These are phyloP conservation scores for Corvus hawaiiensis DNA, from an alignment of 2,113 vertebrate genomes.

Conservation along the genomic window DNA sequence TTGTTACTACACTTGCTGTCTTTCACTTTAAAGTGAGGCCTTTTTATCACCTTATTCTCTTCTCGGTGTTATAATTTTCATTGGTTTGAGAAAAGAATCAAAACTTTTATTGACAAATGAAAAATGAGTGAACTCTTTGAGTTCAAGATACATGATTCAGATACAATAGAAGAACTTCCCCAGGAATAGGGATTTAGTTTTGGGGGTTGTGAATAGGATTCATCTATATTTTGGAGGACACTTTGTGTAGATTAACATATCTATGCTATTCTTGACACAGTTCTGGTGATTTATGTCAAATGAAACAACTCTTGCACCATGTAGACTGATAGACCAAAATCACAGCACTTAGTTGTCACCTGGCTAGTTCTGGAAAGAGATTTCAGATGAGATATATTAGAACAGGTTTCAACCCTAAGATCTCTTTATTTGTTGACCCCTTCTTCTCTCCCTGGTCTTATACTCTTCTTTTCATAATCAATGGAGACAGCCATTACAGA, in stretches of 20 bases:
- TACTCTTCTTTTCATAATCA: background rate
- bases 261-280: background rate
- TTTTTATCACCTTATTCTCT: background rate
- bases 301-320: background rate
- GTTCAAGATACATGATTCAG: background rate
- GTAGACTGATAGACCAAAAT: background rate
- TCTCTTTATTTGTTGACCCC: background rate
- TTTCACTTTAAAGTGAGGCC: background rate
- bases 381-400: background rate
- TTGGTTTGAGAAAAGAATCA: background rate
- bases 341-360: background rate
- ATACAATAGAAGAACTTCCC: background rate
- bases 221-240: background rate
- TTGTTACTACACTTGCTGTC: background rate
- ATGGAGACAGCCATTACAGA: background rate
- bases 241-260: background rate
- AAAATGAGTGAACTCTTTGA: background rate
- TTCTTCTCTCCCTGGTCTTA: background rate
- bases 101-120: background rate
- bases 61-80: background rate
- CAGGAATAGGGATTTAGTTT: background rate
- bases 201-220: background rate
- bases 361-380: background rate
- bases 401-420: background rate
- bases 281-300: background rate